Conservation (phyloP, 2,888 invertebrate genomes). For the Timema cristinae region DNA sequence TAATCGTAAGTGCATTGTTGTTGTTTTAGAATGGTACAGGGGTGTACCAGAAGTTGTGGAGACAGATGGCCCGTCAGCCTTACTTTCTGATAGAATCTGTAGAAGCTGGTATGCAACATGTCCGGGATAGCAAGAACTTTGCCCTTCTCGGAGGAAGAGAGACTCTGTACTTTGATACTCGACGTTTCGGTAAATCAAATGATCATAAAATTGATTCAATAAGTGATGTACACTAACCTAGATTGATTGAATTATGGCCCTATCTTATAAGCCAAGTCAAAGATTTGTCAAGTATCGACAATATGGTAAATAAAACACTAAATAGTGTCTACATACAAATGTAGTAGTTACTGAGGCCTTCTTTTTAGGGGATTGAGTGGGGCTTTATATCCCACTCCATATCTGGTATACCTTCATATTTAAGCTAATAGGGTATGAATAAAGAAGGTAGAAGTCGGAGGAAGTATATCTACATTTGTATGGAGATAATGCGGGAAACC, state of each 20-base stretch:
- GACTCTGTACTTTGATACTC: slow-evolving; percentile 70
- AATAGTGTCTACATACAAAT: too few relatives aligned
- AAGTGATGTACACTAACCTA: not conserved
- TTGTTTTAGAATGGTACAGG: slow-evolving; percentile 65
- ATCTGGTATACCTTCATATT: too few relatives aligned
- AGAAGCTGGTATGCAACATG: slow-evolving; percentile 64
- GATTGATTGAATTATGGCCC: not conserved
- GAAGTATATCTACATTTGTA: too few relatives aligned
- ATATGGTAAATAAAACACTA: too few relatives aligned
- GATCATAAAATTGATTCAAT: not conserved
- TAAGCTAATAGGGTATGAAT: too few relatives aligned
- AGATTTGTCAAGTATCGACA: too few relatives aligned
- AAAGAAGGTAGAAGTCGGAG: too few relatives aligned
- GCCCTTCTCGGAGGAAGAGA: slow-evolving; percentile 70
- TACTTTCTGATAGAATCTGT: slow-evolving; percentile 62
- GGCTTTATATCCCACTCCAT: too few relatives aligned
- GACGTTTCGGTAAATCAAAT: slow-evolving; percentile 59
- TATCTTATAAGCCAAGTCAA: too few relatives aligned
- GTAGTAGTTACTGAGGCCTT: too few relatives aligned
- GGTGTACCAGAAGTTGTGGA: slow-evolving; percentile 65
- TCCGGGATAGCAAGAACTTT: slow-evolving; percentile 56
- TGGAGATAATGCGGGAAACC: too few relatives aligned
- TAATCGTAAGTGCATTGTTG: not conserved
- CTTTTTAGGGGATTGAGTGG: too few relatives aligned
- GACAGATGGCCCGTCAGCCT: slow-evolving; percentile 58